Conservation (phyloP, 2,888 invertebrate species). For the Cynaeus angustus region DNA sequence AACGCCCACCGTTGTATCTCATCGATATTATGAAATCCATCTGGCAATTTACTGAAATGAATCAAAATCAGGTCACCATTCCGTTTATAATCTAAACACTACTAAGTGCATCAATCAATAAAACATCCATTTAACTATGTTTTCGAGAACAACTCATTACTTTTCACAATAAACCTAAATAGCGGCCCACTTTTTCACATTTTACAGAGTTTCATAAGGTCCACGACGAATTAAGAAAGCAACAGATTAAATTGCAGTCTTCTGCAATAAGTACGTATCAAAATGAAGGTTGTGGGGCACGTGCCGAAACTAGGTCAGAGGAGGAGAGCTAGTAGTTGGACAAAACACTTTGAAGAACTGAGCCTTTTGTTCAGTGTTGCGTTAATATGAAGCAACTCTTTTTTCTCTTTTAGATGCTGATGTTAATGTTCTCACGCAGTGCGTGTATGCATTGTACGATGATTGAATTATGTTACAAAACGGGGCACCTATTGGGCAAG, state of each 20-base stretch:
- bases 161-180: conserved; percentile 4
- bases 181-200: conserved; percentile 33
- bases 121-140: conserved; percentile 32
- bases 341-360: conserved; percentile 42
- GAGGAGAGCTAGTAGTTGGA: conserved; percentile 31
- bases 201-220: neutral
- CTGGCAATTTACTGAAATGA: conserved; percentile 35
- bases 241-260: conserved; percentile 5
- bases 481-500: conserved; percentile 37
- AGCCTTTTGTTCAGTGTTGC: conserved; percentile 47
- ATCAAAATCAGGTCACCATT: conserved; percentile 48
- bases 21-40: conserved; percentile 41
- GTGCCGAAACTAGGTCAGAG: conserved; percentile 45
- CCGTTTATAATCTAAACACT: conserved; percentile 44
- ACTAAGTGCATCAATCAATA: conserved; percentile 55
- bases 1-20: conserved; percentile 30
- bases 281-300: conserved; percentile 40
- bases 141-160: conserved; percentile 15
- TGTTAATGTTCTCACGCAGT: conserved; percentile 52
- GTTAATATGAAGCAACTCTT: conserved; percentile 45
- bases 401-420: conserved; percentile 38
- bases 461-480: conserved; percentile 51
- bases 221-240: neutral
- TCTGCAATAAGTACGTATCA: conserved; percentile 3
- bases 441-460: conserved; percentile 52